Evolutionary conservation across 2,797 vertebrate genomes (phyloP).

Genomic region (Ispidina picta): DNA sequence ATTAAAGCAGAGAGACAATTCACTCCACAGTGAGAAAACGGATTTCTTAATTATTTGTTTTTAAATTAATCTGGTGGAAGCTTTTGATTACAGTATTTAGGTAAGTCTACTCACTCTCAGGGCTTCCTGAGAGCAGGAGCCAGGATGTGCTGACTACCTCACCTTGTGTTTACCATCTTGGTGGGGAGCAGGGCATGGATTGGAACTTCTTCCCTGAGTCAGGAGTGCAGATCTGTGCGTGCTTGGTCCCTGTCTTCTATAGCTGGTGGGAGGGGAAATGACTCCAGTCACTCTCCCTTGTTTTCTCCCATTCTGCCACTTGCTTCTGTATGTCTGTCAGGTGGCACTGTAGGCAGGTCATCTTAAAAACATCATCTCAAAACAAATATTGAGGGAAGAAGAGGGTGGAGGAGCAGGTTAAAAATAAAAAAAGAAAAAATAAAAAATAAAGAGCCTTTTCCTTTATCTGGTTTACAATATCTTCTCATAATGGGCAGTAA

Average conservation of each 20-base stretch:
- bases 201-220: not conserved
- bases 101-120: not conserved
- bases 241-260: not conserved
- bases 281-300: not conserved
- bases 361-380: not conserved
- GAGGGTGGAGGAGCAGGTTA: not conserved
- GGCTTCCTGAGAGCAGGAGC: not conserved
- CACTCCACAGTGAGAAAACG: conserved; percentile 10
- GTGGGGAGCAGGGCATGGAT: not conserved
- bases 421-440: not conserved
- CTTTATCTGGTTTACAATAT: not conserved
- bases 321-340: not conserved
- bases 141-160: fast-evolving
- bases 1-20: conserved; percentile 55
- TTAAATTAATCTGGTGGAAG: not conserved
- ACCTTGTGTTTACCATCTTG: fast-evolving
- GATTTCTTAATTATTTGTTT: not conserved
- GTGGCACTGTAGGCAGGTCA: not conserved
- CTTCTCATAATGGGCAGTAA: not conserved
- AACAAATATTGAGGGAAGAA: not conserved
- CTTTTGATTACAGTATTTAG: not conserved
- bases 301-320: not conserved
- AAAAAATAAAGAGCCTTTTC: not conserved
- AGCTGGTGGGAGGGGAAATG: not conserved
- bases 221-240: not conserved